Evolutionary conservation across 2,888 invertebrate genomes (phyloP).

Genomic region (Steromphala cineraria): DNA sequence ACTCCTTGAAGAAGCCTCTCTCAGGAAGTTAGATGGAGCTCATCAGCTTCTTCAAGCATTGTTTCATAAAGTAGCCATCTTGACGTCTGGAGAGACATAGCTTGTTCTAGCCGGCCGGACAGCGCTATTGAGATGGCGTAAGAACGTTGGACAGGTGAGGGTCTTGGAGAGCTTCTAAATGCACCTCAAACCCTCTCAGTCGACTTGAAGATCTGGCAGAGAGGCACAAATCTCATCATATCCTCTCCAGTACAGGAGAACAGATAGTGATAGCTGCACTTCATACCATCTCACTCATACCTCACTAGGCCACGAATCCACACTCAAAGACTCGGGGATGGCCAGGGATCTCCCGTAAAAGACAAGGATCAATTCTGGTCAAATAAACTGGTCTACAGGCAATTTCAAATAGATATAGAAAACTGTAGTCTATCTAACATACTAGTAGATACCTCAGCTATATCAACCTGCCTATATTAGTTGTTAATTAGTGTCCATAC

Average conservation of each 20-base stretch:
- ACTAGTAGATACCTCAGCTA: no score
- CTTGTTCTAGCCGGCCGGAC: no score
- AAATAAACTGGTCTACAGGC: no score
- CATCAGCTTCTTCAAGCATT: background rate
- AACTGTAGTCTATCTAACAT: no score
- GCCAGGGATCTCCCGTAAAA: no score
- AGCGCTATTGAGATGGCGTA: conserved; percentile 4
- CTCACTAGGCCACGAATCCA: no score
- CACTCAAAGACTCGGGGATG: no score
- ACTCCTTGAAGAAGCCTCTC: background rate
- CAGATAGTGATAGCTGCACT: conserved; percentile 13
- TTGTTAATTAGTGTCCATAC: no score
- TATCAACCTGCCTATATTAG: no score
- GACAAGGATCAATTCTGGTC: no score
- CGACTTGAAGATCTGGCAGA: background rate
- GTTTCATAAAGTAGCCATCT: conserved; percentile 14
- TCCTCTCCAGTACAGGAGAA: background rate
- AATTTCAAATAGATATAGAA: no score
- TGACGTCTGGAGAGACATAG: background rate
- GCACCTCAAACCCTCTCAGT: conserved; percentile 17
- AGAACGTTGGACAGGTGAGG: background rate
- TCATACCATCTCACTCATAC: no score
- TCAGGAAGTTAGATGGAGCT: background rate
- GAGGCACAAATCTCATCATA: background rate
- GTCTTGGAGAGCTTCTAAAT: conserved; percentile 9